Conservation (phyloP, 2,113 vertebrate genomes). For the Salvelinus alpinus region DNA sequence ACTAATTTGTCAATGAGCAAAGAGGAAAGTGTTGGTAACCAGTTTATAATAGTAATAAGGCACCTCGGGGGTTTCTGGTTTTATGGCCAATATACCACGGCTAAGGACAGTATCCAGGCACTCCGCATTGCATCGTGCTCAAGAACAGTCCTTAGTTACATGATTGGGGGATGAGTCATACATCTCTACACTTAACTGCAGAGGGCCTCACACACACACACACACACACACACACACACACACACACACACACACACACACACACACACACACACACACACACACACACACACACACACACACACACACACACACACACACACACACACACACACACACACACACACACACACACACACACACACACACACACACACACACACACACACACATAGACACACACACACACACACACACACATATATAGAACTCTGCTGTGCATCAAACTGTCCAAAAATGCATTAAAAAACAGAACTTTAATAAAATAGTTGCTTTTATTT, state of each 20-base stretch:
- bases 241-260: slow-evolving; percentile 2
- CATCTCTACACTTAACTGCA: slow-evolving; percentile 75
- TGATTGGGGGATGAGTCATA: slow-evolving; percentile 82
- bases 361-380: neutral
- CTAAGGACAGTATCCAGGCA: too few species aligned
- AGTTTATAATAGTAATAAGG: too few species aligned
- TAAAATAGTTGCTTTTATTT: slow-evolving; percentile 86
- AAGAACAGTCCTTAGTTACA: slow-evolving; percentile 24
- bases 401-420: neutral
- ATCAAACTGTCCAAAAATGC: slow-evolving; percentile 73
- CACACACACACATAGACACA: neutral
- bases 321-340: slow-evolving; percentile 4
- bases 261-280: too few species aligned
- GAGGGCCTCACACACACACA: slow-evolving; percentile 53
- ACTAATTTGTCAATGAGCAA: too few species aligned
- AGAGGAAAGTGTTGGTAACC: slow-evolving; percentile 18
- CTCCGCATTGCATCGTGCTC: too few species aligned
- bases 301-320: slow-evolving; percentile 6
- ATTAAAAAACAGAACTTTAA: slow-evolving; percentile 79
- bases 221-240: neutral
- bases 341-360: too few species aligned
- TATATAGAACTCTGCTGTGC: slow-evolving; percentile 16
- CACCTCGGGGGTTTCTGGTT: too few species aligned
- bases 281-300: neutral
- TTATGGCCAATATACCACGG: too few species aligned